Conservation (phyloP, 2,888 invertebrate species). For the Macrosoma leucophasiata region DNA sequence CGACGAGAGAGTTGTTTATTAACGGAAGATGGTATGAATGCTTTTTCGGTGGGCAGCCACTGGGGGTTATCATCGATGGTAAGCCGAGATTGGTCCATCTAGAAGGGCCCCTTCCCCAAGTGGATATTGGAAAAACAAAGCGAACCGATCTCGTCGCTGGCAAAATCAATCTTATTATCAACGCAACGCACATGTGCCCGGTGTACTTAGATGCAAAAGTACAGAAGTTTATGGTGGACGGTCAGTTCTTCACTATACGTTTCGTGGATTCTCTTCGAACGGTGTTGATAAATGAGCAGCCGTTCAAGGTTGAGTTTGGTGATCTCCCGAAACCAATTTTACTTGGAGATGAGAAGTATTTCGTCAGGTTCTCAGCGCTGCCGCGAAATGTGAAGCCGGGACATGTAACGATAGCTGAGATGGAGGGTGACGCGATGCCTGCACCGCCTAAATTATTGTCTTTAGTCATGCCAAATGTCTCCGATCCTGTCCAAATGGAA, state of each 20-base stretch:
- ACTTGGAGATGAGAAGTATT: constrained; percentile 85
- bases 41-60: constrained; percentile 92
- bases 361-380: constrained; percentile 86
- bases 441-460: too few species aligned
- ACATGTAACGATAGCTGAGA: constrained; percentile 79
- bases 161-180: constrained; percentile 88
- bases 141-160: constrained; percentile 89
- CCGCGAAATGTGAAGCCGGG: constrained; percentile 85
- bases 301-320: constrained; percentile 87
- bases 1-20: constrained; percentile 92
- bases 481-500: constrained; percentile 39
- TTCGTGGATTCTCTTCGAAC: constrained; percentile 87
- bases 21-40: constrained; percentile 94
- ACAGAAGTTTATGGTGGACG: constrained; percentile 85
- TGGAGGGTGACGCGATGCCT: constrained; percentile 77
- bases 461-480: constrained; percentile 30
- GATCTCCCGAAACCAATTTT: constrained; percentile 87
- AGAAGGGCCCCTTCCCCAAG: constrained; percentile 94
- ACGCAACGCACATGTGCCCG: constrained; percentile 86
- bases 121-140: constrained; percentile 87
- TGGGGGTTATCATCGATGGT: constrained; percentile 86
- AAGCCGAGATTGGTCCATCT: constrained; percentile 86
- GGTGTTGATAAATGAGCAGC: constrained; percentile 85
- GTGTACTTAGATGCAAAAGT: constrained; percentile 89
- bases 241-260: constrained; percentile 82